Evolutionary conservation across 23 tunicate species (phyloP), one percentile per base, ranked within the genome.

Genomic region (Trididemnum clinides): DNA sequence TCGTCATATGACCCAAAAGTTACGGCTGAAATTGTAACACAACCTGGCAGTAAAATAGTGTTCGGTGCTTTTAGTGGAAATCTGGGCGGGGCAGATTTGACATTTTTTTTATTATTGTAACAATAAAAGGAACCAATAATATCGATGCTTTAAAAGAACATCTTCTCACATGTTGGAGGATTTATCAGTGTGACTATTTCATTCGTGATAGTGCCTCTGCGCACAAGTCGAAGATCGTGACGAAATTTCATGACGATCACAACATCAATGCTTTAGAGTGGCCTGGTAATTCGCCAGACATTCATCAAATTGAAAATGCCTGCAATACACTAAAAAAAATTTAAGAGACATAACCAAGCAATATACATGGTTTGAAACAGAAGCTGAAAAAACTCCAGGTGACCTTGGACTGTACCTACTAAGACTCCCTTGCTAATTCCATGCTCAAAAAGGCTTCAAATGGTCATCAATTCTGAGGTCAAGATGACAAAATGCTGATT

Each of bases 11-110:
- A 74, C 58, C 58, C 81, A 38, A 74, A 20, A 36, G 19, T 22
- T 74, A 39, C 28, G 58, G 57, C 38, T 74, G 25, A 74, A 74
- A 39, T 23, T 2, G 38, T 74, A 28, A 74, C 37, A 38, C 59
- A 37, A 22, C 57, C 81, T 36, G 58, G 58, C 58, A 74, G 81
- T 70, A 58, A 36, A 74, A 39, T 39, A 26, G 81, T 36, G 10
- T 74, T 58, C 27, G 58, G 81, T 36, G 58, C 81, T 74, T 74
- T 74, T 30, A 74, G 81, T 74, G 81, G 81, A 74, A 74, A 74
- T 20, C 27, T 12, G 81, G 58, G 81, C 77, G 7, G 37, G 15
- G 77, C 38, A 28, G 77, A 10, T 70, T 27, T 31, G 38, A 15
- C 23, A 4, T 62, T 62, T 26, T 62, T 62, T 62, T 28, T 39